Base-by-base conservation (phyloP, 2,888 invertebrate species). In the Oscheius sp. region DNA sequence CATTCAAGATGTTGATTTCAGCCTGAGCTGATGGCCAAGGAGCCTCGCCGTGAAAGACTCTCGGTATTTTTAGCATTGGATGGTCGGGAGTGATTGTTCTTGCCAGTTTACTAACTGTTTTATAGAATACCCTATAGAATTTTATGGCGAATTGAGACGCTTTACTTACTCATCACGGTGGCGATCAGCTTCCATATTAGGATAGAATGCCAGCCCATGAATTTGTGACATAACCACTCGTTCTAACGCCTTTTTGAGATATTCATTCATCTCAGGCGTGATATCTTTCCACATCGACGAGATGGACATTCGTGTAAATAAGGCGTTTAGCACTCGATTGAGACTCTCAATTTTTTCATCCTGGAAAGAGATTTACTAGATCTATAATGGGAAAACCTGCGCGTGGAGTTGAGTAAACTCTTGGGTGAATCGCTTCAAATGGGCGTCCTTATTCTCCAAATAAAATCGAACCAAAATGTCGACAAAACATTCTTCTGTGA, bases 21-120 rank as follows among this genome's bases (percentile, higher is more conserved):
- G 92, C 91, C 89, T 96, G 96, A 46, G 96, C 96, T 84, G 94
- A 93, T 34, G 93, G 92, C 96, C 93, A 97, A 17, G 96, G 96
- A 85, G 94, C 94, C 86, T 96, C 96, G 86, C 92, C 92, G 86
- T 93, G 91, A 86, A 92, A 92, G 80, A 92, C 90, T 88, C 88
- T 92, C 37, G 92, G 92, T 81, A 95, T 93, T 85, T 91, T 89
- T 69, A 93, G 88, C 87, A 93, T 92, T 83, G 92, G 91, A 88
- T 94, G 93, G 71, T 91, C 90, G 3, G 93, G 93, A 20, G 92
- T 91, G 45, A 94, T 91, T 3, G 91, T 89, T 69, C 90, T 90
- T 29, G 92, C 90, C 85, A 96, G 89, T 84, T 93, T 93, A 63
- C 91, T 91, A 84, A 96, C 93, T 88, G 96, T 95, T 82, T 94